Evolutionary conservation across 2,113 vertebrate species (phyloP), one percentile per base, ranked within the genome.

Genomic region (Anarrhichthys ocellatus): DNA sequence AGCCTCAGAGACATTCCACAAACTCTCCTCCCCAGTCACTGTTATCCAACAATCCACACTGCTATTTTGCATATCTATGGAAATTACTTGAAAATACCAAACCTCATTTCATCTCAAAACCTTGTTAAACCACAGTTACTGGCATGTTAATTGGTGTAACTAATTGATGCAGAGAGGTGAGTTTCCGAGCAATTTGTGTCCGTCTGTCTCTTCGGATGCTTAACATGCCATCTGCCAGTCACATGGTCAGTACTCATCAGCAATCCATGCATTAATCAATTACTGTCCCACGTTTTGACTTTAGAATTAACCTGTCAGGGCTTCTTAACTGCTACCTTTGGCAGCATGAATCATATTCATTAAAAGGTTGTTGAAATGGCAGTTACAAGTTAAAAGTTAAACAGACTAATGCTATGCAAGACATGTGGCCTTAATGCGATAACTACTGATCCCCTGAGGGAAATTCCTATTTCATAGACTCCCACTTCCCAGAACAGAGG

Each of bases 1-100:
- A 82, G 70, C 32, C 50, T 72, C 44, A 29, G 2, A 67, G 20
- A 82, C 83, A 92, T 92, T 91, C 87, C 86, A 74, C 78, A 85
- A 40, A 81, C 70, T 52, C 75, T 50, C 44, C 61, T 64, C 34
- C 68, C 5, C 63, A 75, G 48, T 40, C 13, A 2, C 42, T 62
- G 29, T 69, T 52, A 62, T 76, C 81, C 17, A 44, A 42, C 76
- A 50, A 69, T 58, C 36, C 63, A 63, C 78, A 58, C 29, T 13
- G 14, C 10, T 7, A 65, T 84, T 34, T 66, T 81, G 56, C 76
- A 87, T 78, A 68, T 85, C 42, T 65, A 13, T 52, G 40, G 24
- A 48, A n/a, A 32, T 76, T 40, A 7, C 32, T 50, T 20, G 9
- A 61, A 11, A 83, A 82, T 27, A 46, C 10, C 3, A 34, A 15